Percentiles rank a stretch among this genome's conserved stretches.
phyloP scores from a whole-genome alignment of 2,797 vertebrate species.

The Sphaeramia orbicularis region DNA sequence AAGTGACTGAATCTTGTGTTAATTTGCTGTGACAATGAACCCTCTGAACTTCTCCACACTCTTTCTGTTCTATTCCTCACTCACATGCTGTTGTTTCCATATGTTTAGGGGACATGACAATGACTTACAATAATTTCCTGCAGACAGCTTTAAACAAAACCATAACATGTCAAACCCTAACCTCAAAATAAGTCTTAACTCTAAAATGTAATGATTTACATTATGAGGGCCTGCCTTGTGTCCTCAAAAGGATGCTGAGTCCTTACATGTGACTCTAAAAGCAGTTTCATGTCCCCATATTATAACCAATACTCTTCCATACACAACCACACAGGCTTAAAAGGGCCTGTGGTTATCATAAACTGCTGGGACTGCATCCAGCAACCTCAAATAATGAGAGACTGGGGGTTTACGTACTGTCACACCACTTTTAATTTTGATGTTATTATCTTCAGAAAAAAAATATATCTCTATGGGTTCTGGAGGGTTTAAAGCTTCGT shows the following conservation, averaged over 20 bases:
- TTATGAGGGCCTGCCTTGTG: too few relatives aligned
- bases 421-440: constrained; percentile 7
- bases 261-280: not conserved
- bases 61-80: not conserved
- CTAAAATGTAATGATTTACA: too few relatives aligned
- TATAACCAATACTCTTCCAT: constrained; percentile 1
- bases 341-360: constrained; percentile 42
- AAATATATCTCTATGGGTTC: constrained; percentile 1
- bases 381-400: constrained; percentile 48
- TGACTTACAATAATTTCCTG: too few relatives aligned
- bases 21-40: constrained; percentile 28
- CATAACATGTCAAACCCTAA: too few relatives aligned
- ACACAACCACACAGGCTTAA: constrained; percentile 1
- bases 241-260: not conserved
- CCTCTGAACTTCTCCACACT: constrained; percentile 14
- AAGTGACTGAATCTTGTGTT: constrained; percentile 2
- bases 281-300: not conserved
- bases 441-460: constrained; percentile 5
- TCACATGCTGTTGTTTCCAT: not conserved
- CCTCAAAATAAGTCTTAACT: too few relatives aligned
- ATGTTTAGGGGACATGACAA: too few relatives aligned
- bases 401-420: constrained; percentile 16
- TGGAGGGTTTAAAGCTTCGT: constrained; percentile 2
- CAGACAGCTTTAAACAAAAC: too few relatives aligned
- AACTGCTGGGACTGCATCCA: constrained; percentile 46